Evolutionary conservation across 2,797 vertebrate genomes (phyloP).

Genomic region (Pipistrellus kuhlii): DNA sequence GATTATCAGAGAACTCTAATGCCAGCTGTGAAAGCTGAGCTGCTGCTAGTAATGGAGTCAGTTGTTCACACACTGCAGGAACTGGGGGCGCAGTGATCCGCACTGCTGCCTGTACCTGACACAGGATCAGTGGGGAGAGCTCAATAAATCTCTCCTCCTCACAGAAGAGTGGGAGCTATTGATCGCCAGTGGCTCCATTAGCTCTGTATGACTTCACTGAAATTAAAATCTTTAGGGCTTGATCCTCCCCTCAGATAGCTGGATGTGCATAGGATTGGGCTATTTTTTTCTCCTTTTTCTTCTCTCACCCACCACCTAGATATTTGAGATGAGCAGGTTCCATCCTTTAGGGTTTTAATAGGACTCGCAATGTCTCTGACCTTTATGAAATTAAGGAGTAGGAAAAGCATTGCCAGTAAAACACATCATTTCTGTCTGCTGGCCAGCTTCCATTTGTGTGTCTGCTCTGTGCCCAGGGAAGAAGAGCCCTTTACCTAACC

Average conservation of each 20-base stretch:
- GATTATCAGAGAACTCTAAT: constrained; percentile 59
- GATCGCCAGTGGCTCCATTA: constrained; percentile 80
- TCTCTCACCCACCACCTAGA: neutral
- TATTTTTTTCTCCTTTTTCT: neutral
- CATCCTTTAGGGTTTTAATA: constrained; percentile 76
- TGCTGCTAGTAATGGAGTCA: constrained; percentile 4
- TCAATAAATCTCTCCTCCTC: constrained; percentile 77
- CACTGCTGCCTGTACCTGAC: constrained; percentile 56
- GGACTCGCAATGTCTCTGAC: constrained; percentile 52
- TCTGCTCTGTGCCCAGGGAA: neutral
- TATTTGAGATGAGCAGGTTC: constrained; percentile 37
- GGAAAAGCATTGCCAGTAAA: constrained; percentile 51
- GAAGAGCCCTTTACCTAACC: neutral
- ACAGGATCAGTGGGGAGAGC: constrained; percentile 68
- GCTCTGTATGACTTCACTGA: constrained; percentile 81
- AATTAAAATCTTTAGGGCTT: constrained; percentile 82
- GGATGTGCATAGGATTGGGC: constrained; percentile 51
- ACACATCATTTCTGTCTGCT: constrained; percentile 57
- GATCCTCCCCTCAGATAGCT: constrained; percentile 70
- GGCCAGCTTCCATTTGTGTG: constrained; percentile 11
- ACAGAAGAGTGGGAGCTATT: constrained; percentile 75
- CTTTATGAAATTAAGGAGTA: constrained; percentile 78
- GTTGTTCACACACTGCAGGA: constrained; percentile 57
- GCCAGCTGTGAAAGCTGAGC: constrained; percentile 34
- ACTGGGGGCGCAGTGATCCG: neutral